Evolutionary conservation across 2,113 vertebrate species (phyloP).

Genomic region (Varanus komodoensis): DNA sequence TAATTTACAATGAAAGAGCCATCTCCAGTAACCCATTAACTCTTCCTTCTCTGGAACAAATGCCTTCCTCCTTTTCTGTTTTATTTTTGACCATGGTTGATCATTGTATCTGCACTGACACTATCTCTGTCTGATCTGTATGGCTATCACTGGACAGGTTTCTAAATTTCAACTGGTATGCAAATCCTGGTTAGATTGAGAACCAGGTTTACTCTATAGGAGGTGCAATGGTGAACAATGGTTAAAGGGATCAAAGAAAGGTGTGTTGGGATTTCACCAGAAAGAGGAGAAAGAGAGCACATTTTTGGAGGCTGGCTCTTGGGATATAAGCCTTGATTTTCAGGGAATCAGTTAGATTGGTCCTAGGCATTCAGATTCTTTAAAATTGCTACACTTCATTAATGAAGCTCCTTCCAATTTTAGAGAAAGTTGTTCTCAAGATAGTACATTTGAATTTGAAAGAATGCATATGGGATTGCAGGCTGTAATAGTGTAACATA

Average conservation of each 20-base stretch:
- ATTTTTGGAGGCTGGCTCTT: not conserved
- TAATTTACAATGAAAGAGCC: not conserved
- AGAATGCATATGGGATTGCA: not conserved
- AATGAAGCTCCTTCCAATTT: not conserved
- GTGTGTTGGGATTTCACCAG: not conserved
- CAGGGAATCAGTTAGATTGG: not conserved
- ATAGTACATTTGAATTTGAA: not conserved
- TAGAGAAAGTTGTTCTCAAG: not conserved
- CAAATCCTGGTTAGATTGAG: not conserved
- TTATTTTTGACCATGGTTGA: not conserved
- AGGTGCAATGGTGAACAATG: not conserved
- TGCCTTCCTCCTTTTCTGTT: not conserved
- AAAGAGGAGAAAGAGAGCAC: too few species aligned
- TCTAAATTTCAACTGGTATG: not conserved
- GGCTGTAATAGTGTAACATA: slow-evolving; percentile 10
- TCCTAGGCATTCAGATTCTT: not conserved
- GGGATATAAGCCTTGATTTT: not conserved
- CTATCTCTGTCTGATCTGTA: not conserved
- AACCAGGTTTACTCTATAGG: not conserved
- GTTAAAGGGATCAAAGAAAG: not conserved
- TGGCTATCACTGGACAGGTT: not conserved
- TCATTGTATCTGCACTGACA: not conserved
- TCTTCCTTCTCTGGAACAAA: not conserved
- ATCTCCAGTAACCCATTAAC: not conserved
- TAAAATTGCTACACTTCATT: not conserved